Percentiles rank a stretch among this genome's conserved stretches.
Evolutionary conservation across 1,140 invertebrate genomes (phyloP).

Genomic region (Melanaphis sacchari): DNA sequence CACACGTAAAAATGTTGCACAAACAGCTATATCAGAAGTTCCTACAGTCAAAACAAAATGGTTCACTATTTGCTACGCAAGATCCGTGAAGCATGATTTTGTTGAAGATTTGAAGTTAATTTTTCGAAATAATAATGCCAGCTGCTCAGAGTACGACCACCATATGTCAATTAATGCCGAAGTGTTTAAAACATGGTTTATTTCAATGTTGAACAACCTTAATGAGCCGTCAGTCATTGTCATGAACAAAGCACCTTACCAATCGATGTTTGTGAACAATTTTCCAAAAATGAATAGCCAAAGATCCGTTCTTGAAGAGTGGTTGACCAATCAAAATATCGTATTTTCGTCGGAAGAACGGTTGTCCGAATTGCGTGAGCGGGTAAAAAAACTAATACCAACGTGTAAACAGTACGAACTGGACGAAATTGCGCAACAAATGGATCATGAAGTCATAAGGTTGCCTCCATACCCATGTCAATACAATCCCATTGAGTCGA

Average conservation of each 20-base stretch:
- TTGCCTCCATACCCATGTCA: no score
- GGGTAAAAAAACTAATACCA: no score
- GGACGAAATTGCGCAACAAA: not conserved
- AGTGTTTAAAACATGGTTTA: no score
- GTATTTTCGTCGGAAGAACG: not conserved
- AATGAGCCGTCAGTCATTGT: not conserved
- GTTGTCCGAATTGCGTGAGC: not conserved
- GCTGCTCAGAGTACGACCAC: no score
- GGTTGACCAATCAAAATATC: not conserved
- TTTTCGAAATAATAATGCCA: no score
- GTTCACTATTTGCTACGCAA: not conserved
- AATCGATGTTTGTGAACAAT: not conserved
- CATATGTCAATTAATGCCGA: no score
- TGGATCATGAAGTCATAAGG: not conserved
- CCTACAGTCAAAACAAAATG: not conserved
- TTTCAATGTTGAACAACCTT: no score
- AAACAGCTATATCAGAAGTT: not conserved
- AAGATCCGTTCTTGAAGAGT: not conserved
- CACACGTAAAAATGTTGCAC: not conserved
- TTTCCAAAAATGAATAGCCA: not conserved
- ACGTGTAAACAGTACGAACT: no score
- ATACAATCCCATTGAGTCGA: not conserved
- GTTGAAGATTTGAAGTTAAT: not conserved
- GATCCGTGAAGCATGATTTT: not conserved
- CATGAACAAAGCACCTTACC: not conserved